Conservation (phyloP, 1,140 invertebrate genomes). For the Saccostrea glomerata region DNA sequence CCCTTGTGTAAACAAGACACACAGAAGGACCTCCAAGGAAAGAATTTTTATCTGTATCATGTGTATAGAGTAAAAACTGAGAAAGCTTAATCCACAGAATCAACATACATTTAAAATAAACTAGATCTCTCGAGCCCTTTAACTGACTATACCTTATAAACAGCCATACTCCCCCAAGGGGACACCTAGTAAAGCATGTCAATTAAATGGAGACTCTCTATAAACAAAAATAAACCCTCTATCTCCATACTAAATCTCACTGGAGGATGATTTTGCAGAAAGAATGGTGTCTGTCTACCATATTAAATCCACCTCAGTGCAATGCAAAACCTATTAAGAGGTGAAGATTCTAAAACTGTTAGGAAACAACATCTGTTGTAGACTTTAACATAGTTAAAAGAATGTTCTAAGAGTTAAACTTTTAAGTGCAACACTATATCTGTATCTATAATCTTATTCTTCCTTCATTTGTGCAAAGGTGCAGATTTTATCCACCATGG, state of each 20-base stretch:
- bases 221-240: conserved; percentile 19
- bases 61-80: neutral
- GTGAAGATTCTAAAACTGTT: too few relatives aligned
- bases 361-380: too few relatives aligned
- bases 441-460: too few relatives aligned
- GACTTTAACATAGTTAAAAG: too few relatives aligned
- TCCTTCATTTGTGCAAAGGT: too few relatives aligned
- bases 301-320: too few relatives aligned
- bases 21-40: neutral
- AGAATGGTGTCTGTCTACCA: too few relatives aligned
- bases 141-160: neutral
- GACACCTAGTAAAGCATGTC: neutral
- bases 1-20: neutral
- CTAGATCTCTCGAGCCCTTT: neutral
- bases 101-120: conserved; percentile 1
- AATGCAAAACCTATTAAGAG: too few relatives aligned
- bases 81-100: neutral
- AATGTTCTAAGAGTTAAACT: too few relatives aligned
- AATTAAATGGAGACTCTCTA: neutral
- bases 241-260: neutral
- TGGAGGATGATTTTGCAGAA: neutral
- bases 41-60: neutral
- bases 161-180: neutral
- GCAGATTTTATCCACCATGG: too few relatives aligned
- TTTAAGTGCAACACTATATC: too few relatives aligned